A percentile compares a stretch with the other conserved stretches of the same genome.
These are phyloP conservation scores for Pseudomyrmex dendroicus DNA, from an alignment of 1,140 invertebrate genomes.

Conservation along the genomic window DNA sequence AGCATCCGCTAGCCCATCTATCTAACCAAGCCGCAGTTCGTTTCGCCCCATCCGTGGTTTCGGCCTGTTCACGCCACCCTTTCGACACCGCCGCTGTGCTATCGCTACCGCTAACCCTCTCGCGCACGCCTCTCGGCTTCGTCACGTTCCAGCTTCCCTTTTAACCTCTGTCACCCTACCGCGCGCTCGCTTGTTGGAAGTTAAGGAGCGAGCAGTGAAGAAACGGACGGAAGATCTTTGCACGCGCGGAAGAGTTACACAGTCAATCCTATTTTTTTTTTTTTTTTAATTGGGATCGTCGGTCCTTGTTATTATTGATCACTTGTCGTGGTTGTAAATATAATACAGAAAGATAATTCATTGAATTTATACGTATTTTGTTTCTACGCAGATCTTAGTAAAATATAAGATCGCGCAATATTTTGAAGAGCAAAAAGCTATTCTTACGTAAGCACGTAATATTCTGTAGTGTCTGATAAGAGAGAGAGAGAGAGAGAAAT, in stretches of 20 bases:
- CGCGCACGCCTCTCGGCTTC: slow-evolving; percentile 66
- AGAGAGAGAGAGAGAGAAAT: not conserved
- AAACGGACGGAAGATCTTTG: not conserved
- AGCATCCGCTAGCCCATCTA: slow-evolving; percentile 72
- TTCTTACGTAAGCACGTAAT: not conserved
- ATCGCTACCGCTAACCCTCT: slow-evolving; percentile 55
- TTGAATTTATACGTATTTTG: no score
- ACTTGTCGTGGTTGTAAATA: no score
- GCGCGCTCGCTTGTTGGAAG: slow-evolving; percentile 8
- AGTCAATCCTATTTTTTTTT: not conserved
- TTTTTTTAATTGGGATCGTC: no score
- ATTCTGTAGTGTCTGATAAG: not conserved
- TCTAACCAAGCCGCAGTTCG: slow-evolving; percentile 71
- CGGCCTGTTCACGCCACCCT: slow-evolving; percentile 69
- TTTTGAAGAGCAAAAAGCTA: no score
- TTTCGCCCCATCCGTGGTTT: slow-evolving; percentile 64
- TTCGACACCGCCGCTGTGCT: slow-evolving; percentile 49
- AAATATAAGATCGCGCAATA: no score
- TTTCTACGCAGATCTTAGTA: no score
- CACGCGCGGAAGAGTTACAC: not conserved
- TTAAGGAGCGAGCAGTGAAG: slow-evolving; percentile 3
- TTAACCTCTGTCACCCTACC: slow-evolving; percentile 70
- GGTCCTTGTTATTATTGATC: no score
- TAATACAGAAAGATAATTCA: no score
- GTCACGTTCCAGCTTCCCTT: slow-evolving; percentile 74